Base-by-base conservation (phyloP, 1,140 invertebrate genomes). In the Lutraria rhynchaena region DNA sequence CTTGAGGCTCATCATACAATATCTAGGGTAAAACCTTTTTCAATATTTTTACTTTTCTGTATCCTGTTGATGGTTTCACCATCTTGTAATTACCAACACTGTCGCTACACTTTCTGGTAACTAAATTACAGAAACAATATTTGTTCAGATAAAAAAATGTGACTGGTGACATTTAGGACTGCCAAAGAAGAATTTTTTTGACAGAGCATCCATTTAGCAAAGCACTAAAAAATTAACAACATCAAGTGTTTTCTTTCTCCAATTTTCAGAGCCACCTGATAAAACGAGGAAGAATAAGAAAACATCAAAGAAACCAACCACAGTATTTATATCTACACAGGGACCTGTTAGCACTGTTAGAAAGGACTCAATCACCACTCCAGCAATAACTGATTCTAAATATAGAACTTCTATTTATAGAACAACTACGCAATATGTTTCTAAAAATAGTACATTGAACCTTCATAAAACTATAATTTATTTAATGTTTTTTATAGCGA, bases 241-340 rank as follows among this genome's bases (percentile, higher is more conserved):
- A 41, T 41, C 15, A 41, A 7, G 5, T 41, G 15, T 65, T 33
- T 31, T 27, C 24, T 31, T 1, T 33, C 61, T 65, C 31, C n/a
- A n/a, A 1, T 27, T 76, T 76, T 61, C 58, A 76, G 73, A 76
- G 63, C 73, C 73, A n/a, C 73, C 73, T 29, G 73, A 76, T 31
- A 35, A 11, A 61, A 33, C 15, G 2, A 7, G 7, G 9, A 24
- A 46, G 9, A 65, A 22, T 24, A 31, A 24, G 41, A 61, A 31
- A 76, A 76, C 73, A 46, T 33, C 44, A 46, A n/a, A 5, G 5
- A 61, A 15, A 49, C 63, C 63, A 13, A 44, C 57, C n/a, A 76
- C 73, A 76, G 73, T 61, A 76, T 51, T 76, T 51, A 46, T 49
- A 35, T 58, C 37, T 49, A 61, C 57, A 33, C 19, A 24, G 49